Evolutionary conservation across 2,113 vertebrate species (phyloP).

Genomic region (Glaucidium brasilianum): DNA sequence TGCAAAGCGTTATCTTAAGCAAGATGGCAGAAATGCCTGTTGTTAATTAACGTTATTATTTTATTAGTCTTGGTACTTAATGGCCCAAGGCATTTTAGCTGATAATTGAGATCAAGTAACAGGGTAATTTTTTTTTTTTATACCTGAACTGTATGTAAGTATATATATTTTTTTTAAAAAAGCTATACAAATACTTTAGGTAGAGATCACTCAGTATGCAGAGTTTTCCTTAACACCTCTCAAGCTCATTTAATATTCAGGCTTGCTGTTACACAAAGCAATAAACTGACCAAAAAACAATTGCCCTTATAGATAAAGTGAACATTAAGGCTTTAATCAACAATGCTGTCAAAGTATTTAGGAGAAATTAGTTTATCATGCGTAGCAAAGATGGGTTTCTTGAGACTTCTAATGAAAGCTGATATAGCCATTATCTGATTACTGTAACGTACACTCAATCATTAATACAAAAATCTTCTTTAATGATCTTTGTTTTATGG

Average conservation of each 20-base stretch:
- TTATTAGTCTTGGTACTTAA: neutral
- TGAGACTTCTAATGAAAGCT: conserved; percentile 37
- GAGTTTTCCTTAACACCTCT: neutral
- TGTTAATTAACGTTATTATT: neutral
- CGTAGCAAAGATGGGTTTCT: conserved; percentile 7
- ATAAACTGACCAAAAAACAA: neutral
- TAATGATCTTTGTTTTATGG: conserved; percentile 39
- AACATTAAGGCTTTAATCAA: conserved; percentile 14
- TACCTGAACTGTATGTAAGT: neutral
- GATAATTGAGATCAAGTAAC: neutral
- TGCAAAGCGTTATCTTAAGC: neutral
- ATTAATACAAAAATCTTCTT: conserved; percentile 8
- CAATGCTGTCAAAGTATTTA: conserved; percentile 1
- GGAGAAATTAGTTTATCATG: conserved; percentile 18
- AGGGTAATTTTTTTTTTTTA: neutral
- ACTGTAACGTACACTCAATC: neutral
- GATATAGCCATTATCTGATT: conserved; percentile 22
- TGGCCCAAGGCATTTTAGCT: neutral
- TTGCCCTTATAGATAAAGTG: neutral
- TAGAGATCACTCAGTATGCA: neutral
- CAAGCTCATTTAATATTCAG: neutral
- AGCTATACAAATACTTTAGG: neutral
- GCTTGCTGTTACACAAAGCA: conserved; percentile 7
- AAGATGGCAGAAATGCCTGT: neutral
- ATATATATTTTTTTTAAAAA: neutral